A percentile compares a stretch with the other conserved stretches of the same genome.
Evolutionary conservation across 1,140 invertebrate genomes (phyloP).

Genomic region (Wiebesia pumilae): DNA sequence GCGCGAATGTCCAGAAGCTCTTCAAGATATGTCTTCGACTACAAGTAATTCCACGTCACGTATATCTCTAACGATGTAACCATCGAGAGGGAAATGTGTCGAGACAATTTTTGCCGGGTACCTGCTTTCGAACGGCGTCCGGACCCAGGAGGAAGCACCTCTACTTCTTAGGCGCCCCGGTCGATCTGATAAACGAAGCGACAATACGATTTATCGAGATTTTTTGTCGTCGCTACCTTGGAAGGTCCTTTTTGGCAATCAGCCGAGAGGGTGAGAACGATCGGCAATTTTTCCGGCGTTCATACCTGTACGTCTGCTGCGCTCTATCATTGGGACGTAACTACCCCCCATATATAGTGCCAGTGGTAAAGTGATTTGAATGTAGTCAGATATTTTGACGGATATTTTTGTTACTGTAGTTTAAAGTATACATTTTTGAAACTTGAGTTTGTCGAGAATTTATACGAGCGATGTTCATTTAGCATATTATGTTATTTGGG

Average conservation of each 20-base stretch:
- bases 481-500: neutral
- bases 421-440: neutral
- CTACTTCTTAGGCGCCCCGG: too few species aligned
- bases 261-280: slow-evolving; percentile 17
- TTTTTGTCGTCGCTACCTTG: neutral
- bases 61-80: slow-evolving; percentile 39
- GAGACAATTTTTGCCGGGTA: slow-evolving; percentile 47
- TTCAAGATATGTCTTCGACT: neutral
- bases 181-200: slow-evolving; percentile 48
- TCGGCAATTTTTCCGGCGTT: slow-evolving; percentile 23
- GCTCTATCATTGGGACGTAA: neutral
- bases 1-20: neutral
- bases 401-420: neutral
- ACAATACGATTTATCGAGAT: slow-evolving; percentile 54
- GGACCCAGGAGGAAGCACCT: neutral
- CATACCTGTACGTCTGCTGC: neutral
- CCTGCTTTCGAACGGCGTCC: neutral
- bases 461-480: neutral
- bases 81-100: slow-evolving; percentile 18
- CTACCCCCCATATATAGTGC: neutral
- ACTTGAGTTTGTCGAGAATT: neutral
- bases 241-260: slow-evolving; percentile 42
- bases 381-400: neutral
- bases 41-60: slow-evolving; percentile 13
- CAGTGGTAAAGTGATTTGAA: neutral